Base-by-base conservation (phyloP, 2,113 vertebrate species). In the Upupa epops region DNA sequence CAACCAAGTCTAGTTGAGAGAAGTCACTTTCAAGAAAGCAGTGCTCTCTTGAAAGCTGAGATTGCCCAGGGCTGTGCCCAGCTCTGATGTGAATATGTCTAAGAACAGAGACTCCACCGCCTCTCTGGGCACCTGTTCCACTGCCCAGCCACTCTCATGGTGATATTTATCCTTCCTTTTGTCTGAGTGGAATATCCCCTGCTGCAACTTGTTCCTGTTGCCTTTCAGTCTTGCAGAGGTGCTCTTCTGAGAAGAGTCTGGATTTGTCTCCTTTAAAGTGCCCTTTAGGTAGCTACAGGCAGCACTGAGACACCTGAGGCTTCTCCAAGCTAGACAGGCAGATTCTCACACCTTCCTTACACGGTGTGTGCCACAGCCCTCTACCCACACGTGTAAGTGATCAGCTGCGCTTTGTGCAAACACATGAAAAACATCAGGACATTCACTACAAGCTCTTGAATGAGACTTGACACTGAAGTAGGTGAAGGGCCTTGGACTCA, bases 101-200 rank as follows among this genome's bases (percentile, higher is more conserved):
- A 60, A 89, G 83, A 92, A 79, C 42, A 82, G n/a, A 72, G 19
- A 40, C 28, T 79, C 26, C 45, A 56, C 45, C 78, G n/a, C 8
- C 49, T 78, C 86, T 79, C 63, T 66, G 61, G 40, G 49, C 77
- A 86, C 6, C 31, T 49, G 46, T 75, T 63, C 51, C 81, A 46
- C 58, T 54, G 63, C 36, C 64, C 92, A 78, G 26, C 22, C 42
- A 82, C 55, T 55, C 63, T 82, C 51, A 42, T 17, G 59, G 40
- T 87, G 54, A 61, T 81, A 84, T 88, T 92, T 93, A 93, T 45
- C 78, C 59, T 92, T 87, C 45, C 65, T 69, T 92, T n/a, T n/a
- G n/a, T n/a, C 32, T 69, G 69, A 55, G 51, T 40, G n/a, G 46
- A 89, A 76, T 76, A 79, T 46, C 8, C 32, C 55, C 63, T 65